Conservation (phyloP, 2,888 invertebrate species). For the Octonoba sinensis region DNA sequence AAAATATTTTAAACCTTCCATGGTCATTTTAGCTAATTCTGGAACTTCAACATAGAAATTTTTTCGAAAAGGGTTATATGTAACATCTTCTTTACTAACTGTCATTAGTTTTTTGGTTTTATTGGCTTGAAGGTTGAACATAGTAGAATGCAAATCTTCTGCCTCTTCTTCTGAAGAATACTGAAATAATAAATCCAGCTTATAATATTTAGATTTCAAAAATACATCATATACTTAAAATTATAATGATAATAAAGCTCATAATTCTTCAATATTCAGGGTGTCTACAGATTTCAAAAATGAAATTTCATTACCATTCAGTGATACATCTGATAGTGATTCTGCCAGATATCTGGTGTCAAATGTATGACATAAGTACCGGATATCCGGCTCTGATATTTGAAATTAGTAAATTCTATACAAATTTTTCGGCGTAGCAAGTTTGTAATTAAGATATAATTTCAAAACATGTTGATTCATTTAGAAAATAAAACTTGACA, state of each 20-base stretch:
- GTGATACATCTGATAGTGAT: no score
- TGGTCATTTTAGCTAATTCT: conserved; percentile 91
- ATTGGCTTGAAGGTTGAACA: conserved; percentile 78
- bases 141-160: conserved; percentile 80
- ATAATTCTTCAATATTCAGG: not conserved
- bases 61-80: conserved; percentile 91
- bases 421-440: no score
- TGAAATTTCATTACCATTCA: no score
- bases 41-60: conserved; percentile 98
- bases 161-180: conserved; percentile 98
- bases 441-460: no score
- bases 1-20: conserved; percentile 73
- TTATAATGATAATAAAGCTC: not conserved
- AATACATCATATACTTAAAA: not conserved
- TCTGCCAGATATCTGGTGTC: no score
- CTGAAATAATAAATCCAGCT: conserved; percentile 71
- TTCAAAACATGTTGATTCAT: no score
- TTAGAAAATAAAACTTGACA: no score
- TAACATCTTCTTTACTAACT: conserved; percentile 89
- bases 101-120: conserved; percentile 90
- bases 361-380: no score
- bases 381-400: no score
- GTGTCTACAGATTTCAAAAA: no score
- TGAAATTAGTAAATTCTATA: no score
- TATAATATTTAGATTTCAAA: no score